Conservation (phyloP, 2,888 invertebrate species). For the Noctua janthe region DNA sequence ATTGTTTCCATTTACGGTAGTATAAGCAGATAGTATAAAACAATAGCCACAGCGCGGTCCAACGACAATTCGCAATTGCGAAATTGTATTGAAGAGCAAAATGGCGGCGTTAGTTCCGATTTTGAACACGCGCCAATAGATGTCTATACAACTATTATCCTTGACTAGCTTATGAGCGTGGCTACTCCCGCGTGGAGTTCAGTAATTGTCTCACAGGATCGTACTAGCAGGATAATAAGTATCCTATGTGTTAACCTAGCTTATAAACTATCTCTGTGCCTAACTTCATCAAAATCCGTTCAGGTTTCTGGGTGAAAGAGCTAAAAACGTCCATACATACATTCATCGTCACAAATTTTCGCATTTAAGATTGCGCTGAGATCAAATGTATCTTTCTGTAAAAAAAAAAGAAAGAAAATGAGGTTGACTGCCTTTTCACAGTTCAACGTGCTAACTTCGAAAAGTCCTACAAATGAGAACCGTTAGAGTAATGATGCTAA, state of each 20-base stretch:
- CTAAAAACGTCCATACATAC: no score
- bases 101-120: background rate
- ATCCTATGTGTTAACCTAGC: no score
- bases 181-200: no score
- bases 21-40: background rate
- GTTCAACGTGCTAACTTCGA: conserved; percentile 39
- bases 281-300: background rate
- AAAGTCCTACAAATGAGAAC: conserved; percentile 10
- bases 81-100: background rate
- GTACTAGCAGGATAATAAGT: no score
- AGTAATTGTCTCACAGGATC: no score
- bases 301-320: background rate
- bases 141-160: no score
- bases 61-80: background rate
- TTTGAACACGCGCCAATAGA: background rate
- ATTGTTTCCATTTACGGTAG: conserved; percentile 5
- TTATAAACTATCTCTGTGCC: background rate
- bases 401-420: background rate
- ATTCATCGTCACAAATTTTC: background rate
- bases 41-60: background rate
- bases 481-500: conserved; percentile 35
- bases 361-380: background rate
- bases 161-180: background rate
- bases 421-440: conserved; percentile 3
- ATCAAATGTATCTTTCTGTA: background rate